These are phyloP conservation scores for Mythimna albipuncta DNA, from an alignment of 2,888 invertebrate genomes.

Conservation along the genomic window DNA sequence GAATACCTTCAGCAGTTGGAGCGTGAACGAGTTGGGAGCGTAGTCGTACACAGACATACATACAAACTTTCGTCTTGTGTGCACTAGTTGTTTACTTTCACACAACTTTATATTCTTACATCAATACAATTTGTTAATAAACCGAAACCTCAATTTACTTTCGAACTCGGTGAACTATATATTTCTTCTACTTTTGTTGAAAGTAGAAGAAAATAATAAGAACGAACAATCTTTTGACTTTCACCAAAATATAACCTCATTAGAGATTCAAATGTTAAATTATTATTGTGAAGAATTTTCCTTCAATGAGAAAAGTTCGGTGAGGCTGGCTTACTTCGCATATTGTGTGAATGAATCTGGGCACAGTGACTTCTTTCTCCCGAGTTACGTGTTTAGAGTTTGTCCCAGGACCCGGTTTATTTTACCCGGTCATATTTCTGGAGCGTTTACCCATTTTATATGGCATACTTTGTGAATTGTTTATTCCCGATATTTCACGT, in stretches of 20 bases:
- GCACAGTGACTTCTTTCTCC: conserved; percentile 4
- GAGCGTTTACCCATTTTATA: conserved; percentile 44
- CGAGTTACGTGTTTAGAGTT: conserved; percentile 40
- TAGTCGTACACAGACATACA: too few species aligned
- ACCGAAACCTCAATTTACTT: conserved; percentile 3
- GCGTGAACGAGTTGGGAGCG: too few species aligned
- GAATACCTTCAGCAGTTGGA: too few species aligned
- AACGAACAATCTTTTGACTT: conserved; percentile 16
- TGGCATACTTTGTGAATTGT: conserved; percentile 62
- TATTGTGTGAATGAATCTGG: neutral
- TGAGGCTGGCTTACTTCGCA: conserved; percentile 9
- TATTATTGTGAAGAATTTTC: conserved; percentile 21
- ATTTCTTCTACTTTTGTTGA: too few species aligned
- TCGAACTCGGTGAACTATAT: conserved; percentile 28
- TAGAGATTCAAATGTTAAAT: conserved; percentile 42
- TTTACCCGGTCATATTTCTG: conserved; percentile 53
- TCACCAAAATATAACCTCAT: conserved; percentile 32
- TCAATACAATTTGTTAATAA: conserved; percentile 14
- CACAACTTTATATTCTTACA: neutral
- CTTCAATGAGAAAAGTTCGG: conserved; percentile 48
- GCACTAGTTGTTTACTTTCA: neutral
- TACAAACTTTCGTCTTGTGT: too few species aligned
- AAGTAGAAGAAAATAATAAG: conserved; percentile 17
- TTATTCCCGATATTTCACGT: conserved; percentile 55
- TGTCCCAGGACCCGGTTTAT: conserved; percentile 44